These are phyloP conservation scores for Laterallus jamaicensis DNA, from an alignment of 2,113 vertebrate species.

Conservation along the genomic window DNA sequence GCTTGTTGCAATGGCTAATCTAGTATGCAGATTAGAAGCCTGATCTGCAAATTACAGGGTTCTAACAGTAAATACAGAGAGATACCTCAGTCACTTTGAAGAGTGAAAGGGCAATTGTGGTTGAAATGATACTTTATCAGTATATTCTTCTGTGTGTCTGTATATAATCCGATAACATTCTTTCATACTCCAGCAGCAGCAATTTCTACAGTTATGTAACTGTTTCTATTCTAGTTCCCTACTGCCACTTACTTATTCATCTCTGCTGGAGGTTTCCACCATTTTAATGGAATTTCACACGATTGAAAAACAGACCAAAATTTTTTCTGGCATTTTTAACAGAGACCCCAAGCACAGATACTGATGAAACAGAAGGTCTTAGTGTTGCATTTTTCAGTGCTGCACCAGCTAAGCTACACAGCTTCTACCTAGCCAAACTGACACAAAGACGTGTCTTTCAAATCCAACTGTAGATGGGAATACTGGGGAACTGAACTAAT, in stretches of 20 bases:
- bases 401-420: neutral
- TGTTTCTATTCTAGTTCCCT: neutral
- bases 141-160: neutral
- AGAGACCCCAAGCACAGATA: neutral
- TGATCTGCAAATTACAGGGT: constrained; percentile 44
- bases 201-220: neutral
- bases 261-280: neutral
- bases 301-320: neutral
- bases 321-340: neutral
- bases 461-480: neutral
- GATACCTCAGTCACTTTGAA: neutral
- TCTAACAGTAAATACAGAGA: neutral
- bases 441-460: neutral
- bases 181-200: neutral
- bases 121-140: neutral
- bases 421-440: neutral
- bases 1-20: neutral
- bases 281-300: neutral
- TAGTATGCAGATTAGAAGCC: neutral
- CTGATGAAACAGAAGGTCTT: neutral
- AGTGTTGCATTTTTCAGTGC: neutral
- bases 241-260: neutral
- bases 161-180: constrained; percentile 22
- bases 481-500: neutral
- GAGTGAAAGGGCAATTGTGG: constrained; percentile 26